phyloP scores from a whole-genome alignment of 2,797 vertebrate species.

The Gila robusta region DNA sequence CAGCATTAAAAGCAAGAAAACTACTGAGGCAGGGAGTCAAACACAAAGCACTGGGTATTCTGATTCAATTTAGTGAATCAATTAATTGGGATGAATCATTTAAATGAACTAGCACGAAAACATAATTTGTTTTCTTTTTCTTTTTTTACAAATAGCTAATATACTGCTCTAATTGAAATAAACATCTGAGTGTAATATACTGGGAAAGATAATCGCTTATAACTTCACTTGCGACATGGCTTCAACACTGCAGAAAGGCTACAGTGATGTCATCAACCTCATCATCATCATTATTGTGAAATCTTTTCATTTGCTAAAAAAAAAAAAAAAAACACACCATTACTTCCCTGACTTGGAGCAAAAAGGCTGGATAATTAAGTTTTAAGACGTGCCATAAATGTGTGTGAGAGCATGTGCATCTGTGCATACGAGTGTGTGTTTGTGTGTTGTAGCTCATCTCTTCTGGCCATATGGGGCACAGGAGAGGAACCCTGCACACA shows the following conservation, averaged over 20 bases:
- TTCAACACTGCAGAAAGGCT: neutral
- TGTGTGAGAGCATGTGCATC: slow-evolving; percentile 49
- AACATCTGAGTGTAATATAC: neutral
- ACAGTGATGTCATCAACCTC: neutral
- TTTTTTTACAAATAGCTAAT: neutral
- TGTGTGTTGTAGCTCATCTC: slow-evolving; percentile 53
- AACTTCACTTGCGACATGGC: neutral
- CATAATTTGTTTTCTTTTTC: neutral
- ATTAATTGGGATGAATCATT: neutral
- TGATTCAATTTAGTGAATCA: slow-evolving; percentile 8
- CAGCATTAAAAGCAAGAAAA: neutral
- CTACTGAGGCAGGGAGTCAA: neutral
- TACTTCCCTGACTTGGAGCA: slow-evolving; percentile 47
- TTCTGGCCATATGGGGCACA: slow-evolving; percentile 65
- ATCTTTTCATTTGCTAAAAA: slow-evolving; percentile 31
- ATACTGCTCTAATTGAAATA: neutral
- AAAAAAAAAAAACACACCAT: slow-evolving; percentile 48
- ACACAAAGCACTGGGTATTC: neutral
- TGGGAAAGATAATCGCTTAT: neutral
- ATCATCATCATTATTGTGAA: slow-evolving; percentile 12
- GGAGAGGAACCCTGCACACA: slow-evolving; percentile 64
- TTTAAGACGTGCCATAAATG: slow-evolving; percentile 54
- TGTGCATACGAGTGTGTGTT: slow-evolving; percentile 46
- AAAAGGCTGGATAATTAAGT: slow-evolving; percentile 57
- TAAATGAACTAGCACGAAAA: neutral